Base-by-base conservation (phyloP, 1,140 invertebrate genomes). In the Drosophila subobscura region DNA sequence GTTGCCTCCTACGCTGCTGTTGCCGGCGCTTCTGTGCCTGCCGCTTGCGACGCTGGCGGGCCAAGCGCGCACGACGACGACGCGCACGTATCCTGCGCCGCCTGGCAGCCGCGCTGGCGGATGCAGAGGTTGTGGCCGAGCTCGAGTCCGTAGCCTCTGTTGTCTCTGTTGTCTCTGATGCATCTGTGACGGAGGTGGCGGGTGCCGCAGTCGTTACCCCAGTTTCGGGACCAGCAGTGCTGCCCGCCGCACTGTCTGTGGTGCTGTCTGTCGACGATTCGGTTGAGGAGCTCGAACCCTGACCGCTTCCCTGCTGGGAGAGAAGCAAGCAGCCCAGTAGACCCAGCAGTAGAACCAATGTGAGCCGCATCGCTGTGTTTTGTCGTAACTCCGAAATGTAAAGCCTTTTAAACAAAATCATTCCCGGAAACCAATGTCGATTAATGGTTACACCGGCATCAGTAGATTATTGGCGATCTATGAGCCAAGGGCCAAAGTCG, bases 321-420 rank as follows among this genome's bases (percentile, higher is more conserved):
- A 79, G 14, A 6, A 74, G 42, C 8, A 79, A 7, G 14, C 71
- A 63, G 25, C 54, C 27, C 5, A 73, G n/a, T 6, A 79, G 27
- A 2, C 54, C 64, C 23, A 64, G 14, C 37, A 63, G 10, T 0
- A 79, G 12, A 42, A 68, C 41, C 37, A 45, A 54, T 12, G 37
- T 27, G 0, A 63, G 16, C 6, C 60, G 67, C 74, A 77, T 77
- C 23, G 29, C 20, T 41, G 42, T 8, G 4, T 25, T 23, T 33
- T 2, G 12, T 33, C 4, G 0, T 4, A 2, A 45, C 25, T 8
- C 2, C 16, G 5, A 12, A 2, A 0, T 29, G 8, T 0, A 0
- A 12, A 23, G 8, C 20, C 16, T 45, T 58, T 63, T 58, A 61
- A 45, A 45, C 8, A 2, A 50, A n/a, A 20, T 22, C 6, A 20